Evolutionary conservation across 2,888 invertebrate species (phyloP).

Genomic region (Agonopterix heracliana): DNA sequence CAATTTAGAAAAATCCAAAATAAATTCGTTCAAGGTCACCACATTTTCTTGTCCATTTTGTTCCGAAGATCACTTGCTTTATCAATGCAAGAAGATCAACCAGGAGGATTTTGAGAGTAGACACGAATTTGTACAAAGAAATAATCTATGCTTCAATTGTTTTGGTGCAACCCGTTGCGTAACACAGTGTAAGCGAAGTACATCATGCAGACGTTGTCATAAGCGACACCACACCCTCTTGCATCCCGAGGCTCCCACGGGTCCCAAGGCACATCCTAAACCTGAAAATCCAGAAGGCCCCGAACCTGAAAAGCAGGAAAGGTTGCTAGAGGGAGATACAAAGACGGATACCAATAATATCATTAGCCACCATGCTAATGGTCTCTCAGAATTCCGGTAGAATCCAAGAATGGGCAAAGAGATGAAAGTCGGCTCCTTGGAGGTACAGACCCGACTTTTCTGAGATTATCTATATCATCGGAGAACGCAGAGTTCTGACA

Average conservation of each 20-base stretch:
- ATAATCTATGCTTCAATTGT: constrained; percentile 2
- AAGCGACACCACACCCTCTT: constrained; percentile 1
- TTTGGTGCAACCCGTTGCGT: background rate
- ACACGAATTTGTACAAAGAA: background rate
- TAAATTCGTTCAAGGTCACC: background rate
- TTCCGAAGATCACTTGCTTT: background rate
- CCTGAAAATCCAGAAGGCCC: background rate
- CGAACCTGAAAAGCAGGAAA: background rate
- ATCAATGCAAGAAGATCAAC: background rate
- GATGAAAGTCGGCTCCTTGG: no score
- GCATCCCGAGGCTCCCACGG: background rate
- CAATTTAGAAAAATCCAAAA: background rate
- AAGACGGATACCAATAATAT: background rate
- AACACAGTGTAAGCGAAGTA: background rate
- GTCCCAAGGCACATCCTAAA: background rate
- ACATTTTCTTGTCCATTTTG: background rate
- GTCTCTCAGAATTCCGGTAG: no score
- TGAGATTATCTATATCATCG: no score
- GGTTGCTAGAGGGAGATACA: background rate
- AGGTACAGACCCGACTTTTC: no score
- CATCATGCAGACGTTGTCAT: background rate
- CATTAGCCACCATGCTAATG: background rate
- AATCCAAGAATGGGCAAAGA: no score
- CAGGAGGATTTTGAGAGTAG: background rate
- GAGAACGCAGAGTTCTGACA: no score